Base-by-base conservation (phyloP, 2,113 vertebrate species). In the Malurus elegans region DNA sequence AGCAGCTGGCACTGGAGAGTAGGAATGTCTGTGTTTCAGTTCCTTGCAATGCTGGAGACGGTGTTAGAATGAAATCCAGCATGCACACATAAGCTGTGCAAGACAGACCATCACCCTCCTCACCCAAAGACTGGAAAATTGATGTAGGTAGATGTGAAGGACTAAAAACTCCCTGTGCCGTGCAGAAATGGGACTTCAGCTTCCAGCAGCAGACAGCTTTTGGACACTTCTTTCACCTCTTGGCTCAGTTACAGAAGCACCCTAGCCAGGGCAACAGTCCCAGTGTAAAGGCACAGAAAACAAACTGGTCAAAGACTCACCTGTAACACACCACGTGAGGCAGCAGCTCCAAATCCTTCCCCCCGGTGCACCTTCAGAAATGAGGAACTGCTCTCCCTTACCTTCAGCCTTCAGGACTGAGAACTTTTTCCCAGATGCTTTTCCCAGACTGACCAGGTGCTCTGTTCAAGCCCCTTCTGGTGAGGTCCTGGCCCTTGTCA, bases 111-210 rank as follows among this genome's bases (percentile, higher is more conserved):
- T 14, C 62, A 18, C 14, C 26, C 18, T 10, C 45, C 61, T 66
- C 38, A 72, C 2, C 8, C 20, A 8, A 45, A 38, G 11, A 18
- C 50, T 42, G 60, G 32, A 24, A 50, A 50, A 40, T 61, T 19
- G 54, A 48, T 10, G 9, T 14, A 0, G 0, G 36, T 29, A 32
- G 28, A 12, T 9, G 2, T 8, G 4, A 54, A 48, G 38, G 29
- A 85, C 24, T 56, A 64, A 78, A 64, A 90, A 72, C 36, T 60
- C 57, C 44, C 40, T 23, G 28, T 34, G 44, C 47, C 17, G 48
- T 23, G 23, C 5, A 8, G 61, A 87, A 54, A 69, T 0, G 1
- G 67, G 31, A 48, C n/a, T 84, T 60, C 11, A 24, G 72, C 24
- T 18, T 29, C 44, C 60, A 73, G 53, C 56, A 87, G 73, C 47